phyloP scores from a whole-genome alignment of 2,797 vertebrate genomes.

The Pristis pectinata region DNA sequence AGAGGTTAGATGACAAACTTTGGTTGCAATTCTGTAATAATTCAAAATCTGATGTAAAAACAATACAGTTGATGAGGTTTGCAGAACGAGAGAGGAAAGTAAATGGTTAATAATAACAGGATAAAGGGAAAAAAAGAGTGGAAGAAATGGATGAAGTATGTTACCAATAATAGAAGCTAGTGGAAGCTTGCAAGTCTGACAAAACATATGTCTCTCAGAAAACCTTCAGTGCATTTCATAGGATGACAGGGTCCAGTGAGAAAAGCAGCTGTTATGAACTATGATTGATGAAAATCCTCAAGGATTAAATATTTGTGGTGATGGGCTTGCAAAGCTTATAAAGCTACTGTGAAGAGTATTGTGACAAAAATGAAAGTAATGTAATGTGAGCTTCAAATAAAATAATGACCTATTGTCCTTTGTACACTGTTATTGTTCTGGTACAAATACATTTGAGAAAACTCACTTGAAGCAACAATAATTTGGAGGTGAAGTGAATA shows the following conservation, averaged over 20 bases:
- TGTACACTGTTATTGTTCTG: not conserved
- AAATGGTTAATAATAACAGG: not conserved
- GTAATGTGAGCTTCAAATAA: not conserved
- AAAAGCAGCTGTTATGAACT: constrained; percentile 1
- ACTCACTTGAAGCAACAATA: not conserved
- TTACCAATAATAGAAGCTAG: not conserved
- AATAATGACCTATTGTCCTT: constrained; percentile 6
- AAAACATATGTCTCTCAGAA: not conserved
- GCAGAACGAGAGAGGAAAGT: not conserved
- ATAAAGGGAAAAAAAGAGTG: not conserved
- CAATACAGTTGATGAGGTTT: not conserved
- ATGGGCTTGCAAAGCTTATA: not conserved
- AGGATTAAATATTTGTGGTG: constrained; percentile 28
- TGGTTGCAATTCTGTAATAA: not conserved
- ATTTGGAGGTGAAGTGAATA: not conserved
- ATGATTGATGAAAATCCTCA: constrained; percentile 18
- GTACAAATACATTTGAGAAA: not conserved
- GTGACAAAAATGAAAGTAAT: constrained; percentile 31
- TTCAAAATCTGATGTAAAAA: not conserved
- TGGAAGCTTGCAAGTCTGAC: not conserved
- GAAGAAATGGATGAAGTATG: not conserved
- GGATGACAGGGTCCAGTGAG: constrained; percentile 19
- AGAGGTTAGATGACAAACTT: not conserved
- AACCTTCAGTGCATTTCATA: constrained; percentile 1
- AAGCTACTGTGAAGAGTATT: not conserved